A percentile compares a stretch with the other conserved stretches of the same genome.
phyloP scores from a whole-genome alignment of 2,888 invertebrate species.

The Synergus laeviventris region DNA sequence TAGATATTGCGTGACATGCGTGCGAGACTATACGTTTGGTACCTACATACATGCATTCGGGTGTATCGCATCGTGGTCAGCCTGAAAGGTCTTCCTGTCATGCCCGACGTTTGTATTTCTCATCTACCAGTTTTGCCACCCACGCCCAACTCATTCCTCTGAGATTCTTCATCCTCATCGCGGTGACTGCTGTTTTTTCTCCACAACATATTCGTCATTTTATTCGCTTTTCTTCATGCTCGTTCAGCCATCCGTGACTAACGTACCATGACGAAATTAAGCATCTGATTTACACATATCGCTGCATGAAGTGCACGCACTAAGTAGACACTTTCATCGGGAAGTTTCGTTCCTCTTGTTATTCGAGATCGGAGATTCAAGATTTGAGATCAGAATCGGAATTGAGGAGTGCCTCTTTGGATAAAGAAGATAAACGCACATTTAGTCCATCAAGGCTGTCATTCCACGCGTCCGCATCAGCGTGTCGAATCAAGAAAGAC shows the following conservation, averaged over 20 bases:
- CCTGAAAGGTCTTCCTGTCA: constrained; percentile 50
- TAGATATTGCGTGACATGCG: constrained; percentile 43
- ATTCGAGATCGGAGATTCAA: constrained; percentile 45
- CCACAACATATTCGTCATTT: constrained; percentile 39
- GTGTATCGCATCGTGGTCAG: constrained; percentile 50
- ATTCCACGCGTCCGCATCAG: constrained; percentile 13
- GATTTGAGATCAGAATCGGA: constrained; percentile 45
- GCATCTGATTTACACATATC: constrained; percentile 64
- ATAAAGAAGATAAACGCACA: constrained; percentile 47
- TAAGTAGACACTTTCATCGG: constrained; percentile 46
- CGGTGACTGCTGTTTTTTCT: constrained; percentile 33
- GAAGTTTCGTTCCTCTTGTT: constrained; percentile 48
- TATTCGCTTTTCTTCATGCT: constrained; percentile 29
- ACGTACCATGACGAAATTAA: constrained; percentile 64
- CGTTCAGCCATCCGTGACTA: constrained; percentile 50
- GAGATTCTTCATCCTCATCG: constrained; percentile 57
- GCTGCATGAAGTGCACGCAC: constrained; percentile 29
- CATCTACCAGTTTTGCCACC: constrained; percentile 72
- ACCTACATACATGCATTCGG: constrained; percentile 41
- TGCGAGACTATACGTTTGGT: constrained; percentile 48
- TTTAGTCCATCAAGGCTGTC: constrained; percentile 44
- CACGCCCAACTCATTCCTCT: constrained; percentile 59
- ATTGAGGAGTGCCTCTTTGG: constrained; percentile 43
- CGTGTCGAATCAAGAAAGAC: constrained; percentile 13
- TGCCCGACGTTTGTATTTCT: constrained; percentile 70